Percentiles rank a stretch among this genome's conserved stretches.
phyloP scores from a whole-genome alignment of 2,888 invertebrate species.

The Patella depressa region DNA sequence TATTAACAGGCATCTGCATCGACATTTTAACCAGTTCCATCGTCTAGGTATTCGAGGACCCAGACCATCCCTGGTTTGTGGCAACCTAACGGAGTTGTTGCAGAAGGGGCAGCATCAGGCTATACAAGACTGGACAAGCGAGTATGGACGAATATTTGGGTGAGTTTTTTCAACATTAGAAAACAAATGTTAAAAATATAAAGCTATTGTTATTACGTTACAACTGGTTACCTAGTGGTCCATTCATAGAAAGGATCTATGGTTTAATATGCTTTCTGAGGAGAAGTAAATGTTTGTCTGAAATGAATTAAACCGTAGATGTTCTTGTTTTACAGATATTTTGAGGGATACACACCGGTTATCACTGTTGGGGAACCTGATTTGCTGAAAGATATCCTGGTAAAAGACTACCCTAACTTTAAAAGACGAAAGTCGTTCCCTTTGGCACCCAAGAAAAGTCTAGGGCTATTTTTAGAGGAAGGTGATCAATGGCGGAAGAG shows the following conservation, averaged over 20 bases:
- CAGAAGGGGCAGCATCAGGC: slow-evolving; percentile 57
- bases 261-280: no score
- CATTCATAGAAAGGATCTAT: no score
- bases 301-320: no score
- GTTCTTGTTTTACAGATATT: slow-evolving; percentile 50
- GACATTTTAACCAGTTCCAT: slow-evolving; percentile 55
- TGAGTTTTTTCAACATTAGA: slow-evolving; percentile 14
- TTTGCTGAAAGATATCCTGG: slow-evolving; percentile 69
- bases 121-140: slow-evolving; percentile 50
- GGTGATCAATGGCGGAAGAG: slow-evolving; percentile 74
- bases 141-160: slow-evolving; percentile 60
- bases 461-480: slow-evolving; percentile 68
- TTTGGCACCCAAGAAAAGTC: slow-evolving; percentile 58
- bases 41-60: slow-evolving; percentile 57
- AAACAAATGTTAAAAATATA: no score
- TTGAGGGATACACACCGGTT: slow-evolving; percentile 66
- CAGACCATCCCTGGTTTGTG: slow-evolving; percentile 46
- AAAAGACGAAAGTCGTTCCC: slow-evolving; percentile 69
- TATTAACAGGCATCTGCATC: slow-evolving; percentile 47
- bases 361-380: slow-evolving; percentile 69
- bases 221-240: no score
- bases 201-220: no score
- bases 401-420: slow-evolving; percentile 70
- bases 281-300: no score
- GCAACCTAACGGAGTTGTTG: slow-evolving; percentile 54